Base-by-base conservation (phyloP, 1,140 invertebrate genomes). In the Drosophila melanica region DNA sequence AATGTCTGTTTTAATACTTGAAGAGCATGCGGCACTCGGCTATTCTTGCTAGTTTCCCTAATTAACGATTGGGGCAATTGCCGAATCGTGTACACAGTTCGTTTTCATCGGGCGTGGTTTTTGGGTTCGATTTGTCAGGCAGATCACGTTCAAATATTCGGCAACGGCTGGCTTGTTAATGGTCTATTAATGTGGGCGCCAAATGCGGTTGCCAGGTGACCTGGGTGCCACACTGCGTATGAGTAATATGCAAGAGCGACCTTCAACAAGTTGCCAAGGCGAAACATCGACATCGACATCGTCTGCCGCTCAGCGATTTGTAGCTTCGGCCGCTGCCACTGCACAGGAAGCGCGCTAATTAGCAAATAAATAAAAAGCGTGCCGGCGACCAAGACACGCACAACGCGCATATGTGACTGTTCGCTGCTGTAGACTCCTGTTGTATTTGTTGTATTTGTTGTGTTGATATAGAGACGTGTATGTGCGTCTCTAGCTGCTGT, bases 331-430 rank as follows among this genome's bases (percentile, higher is more conserved):
- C 55, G 70, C 41, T 60, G 54, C 30, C 2, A 64, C 41, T 60
- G 48, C 72, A 48, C 76, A 76, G 80, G 73, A 84, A 77, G 55
- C 67, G 68, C 78, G 77, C 79, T 84, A 84, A 84, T 84, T 84
- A 84, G 81, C 80, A 84, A 84, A 84, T 84, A 84, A 73, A 79
- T 79, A 82, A 76, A 84, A 77, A 79, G 58, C 66, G 76, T 82
- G 72, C 72, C 75, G 33, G 74, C 55, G 73, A 77, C 57, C 66
- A 75, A 55, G 58, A 70, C 65, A 84, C 76, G 71, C 80, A 79
- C 80, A 48, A 42, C 39, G 47, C 39, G 48, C 64, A 59, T 53
- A 54, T 72, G 63, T 44, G 51, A 45, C 9, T 55, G 35, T 50
- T 44, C 47, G 8, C 64, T 11, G 39, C 1, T 58, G 9, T 58